phyloP scores from a whole-genome alignment of 2,113 vertebrate species.

The Nycticebus coucang region DNA sequence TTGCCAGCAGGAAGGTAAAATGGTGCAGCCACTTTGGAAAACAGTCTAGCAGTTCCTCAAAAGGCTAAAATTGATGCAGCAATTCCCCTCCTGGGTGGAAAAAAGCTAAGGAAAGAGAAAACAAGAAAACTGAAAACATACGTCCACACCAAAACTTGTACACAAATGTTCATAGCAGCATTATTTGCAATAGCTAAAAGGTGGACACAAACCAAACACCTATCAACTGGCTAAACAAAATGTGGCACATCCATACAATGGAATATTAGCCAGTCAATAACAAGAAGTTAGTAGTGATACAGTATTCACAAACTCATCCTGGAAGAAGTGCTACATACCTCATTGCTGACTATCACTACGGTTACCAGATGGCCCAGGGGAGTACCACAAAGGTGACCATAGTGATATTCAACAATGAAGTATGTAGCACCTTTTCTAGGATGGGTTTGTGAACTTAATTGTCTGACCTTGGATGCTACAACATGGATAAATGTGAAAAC shows the following conservation, averaged over 20 bases:
- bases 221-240: neutral
- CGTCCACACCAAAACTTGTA: neutral
- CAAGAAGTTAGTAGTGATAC: neutral
- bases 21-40: neutral
- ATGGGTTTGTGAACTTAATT: too few species aligned
- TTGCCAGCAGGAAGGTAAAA: neutral
- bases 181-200: constrained; percentile 11
- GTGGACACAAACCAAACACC: neutral
- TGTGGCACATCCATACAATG: neutral
- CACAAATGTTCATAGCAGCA: neutral
- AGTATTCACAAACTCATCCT: too few species aligned
- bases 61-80: neutral
- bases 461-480: neutral
- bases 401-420: too few species aligned
- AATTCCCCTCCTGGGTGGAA: neutral
- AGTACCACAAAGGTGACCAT: too few species aligned
- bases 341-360: too few species aligned
- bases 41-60: neutral
- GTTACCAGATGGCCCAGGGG: too few species aligned
- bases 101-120: too few species aligned
- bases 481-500: neutral
- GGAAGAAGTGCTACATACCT: too few species aligned
- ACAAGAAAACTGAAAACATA: neutral
- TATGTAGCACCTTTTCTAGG: too few species aligned
- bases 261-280: neutral